Conservation (phyloP, 2,113 vertebrate genomes). For the Podarcis muralis region DNA sequence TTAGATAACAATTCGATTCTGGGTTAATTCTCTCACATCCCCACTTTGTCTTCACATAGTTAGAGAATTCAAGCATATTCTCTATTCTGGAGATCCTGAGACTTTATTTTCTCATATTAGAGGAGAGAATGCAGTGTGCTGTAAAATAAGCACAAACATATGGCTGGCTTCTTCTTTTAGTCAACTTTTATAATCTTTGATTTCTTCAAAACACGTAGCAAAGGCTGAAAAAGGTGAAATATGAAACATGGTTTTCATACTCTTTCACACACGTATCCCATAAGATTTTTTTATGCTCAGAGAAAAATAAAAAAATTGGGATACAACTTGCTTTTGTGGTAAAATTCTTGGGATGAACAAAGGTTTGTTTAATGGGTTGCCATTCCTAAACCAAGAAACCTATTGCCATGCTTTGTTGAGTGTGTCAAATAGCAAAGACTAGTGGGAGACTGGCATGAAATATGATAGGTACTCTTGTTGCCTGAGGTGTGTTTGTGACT, state of each 20-base stretch:
- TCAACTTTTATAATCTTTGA: not conserved
- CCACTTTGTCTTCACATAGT: not conserved
- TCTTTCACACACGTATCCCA: no score
- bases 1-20: not conserved
- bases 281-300: not conserved
- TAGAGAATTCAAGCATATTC: not conserved
- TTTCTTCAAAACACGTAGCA: not conserved
- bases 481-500: slow-evolving; percentile 48
- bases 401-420: slow-evolving; percentile 20
- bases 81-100: not conserved
- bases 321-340: not conserved
- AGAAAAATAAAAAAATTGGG: not conserved
- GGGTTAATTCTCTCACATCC: not conserved
- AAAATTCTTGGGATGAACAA: slow-evolving; percentile 44
- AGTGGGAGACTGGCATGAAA: not conserved
- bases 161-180: not conserved
- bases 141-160: not conserved
- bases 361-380: slow-evolving; percentile 16
- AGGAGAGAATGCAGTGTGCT: not conserved
- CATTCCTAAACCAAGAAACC: slow-evolving; percentile 48
- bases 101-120: not conserved
- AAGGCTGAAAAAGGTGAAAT: not conserved
- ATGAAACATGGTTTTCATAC: not conserved
- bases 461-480: slow-evolving; percentile 42
- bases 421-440: slow-evolving; percentile 51